Percentiles rank a stretch among this genome's conserved stretches.
Evolutionary conservation across 1,140 invertebrate species (phyloP).

Genomic region (Brachionus paranguensis): DNA sequence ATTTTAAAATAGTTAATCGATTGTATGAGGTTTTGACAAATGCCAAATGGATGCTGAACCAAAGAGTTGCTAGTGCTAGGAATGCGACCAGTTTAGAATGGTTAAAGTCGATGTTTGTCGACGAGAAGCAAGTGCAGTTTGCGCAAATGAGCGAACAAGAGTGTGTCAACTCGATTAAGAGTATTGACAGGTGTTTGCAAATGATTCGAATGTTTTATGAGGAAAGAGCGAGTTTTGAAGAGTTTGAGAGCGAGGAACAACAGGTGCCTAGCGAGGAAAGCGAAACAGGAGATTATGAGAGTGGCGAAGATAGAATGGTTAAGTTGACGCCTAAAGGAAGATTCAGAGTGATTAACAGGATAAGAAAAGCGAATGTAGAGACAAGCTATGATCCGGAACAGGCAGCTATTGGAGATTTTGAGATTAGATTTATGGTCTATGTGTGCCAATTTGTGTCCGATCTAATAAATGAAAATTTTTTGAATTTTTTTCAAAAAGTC

Average conservation of each 20-base stretch:
- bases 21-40: neutral
- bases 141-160: neutral
- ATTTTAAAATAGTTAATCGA: neutral
- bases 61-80: neutral
- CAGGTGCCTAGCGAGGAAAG: neutral
- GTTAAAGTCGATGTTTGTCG: neutral
- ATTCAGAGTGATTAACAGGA: neutral
- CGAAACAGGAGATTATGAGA: neutral
- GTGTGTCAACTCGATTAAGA: neutral
- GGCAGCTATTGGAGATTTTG: constrained; percentile 5
- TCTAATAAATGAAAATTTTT: constrained; percentile 4
- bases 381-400: neutral
- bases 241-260: neutral
- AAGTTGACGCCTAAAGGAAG: constrained; percentile 1
- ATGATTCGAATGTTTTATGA: neutral
- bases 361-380: neutral
- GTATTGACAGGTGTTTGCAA: neutral
- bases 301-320: neutral
- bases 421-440: constrained; percentile 13
- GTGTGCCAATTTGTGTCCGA: constrained; percentile 1
- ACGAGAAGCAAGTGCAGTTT: neutral
- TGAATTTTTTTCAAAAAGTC: neutral
- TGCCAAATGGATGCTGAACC: neutral
- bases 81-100: neutral
- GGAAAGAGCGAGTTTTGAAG: neutral